Conservation (phyloP, 30 jellyfish, hydroid and myxozoan species). For the Chironex yamaguchii region DNA sequence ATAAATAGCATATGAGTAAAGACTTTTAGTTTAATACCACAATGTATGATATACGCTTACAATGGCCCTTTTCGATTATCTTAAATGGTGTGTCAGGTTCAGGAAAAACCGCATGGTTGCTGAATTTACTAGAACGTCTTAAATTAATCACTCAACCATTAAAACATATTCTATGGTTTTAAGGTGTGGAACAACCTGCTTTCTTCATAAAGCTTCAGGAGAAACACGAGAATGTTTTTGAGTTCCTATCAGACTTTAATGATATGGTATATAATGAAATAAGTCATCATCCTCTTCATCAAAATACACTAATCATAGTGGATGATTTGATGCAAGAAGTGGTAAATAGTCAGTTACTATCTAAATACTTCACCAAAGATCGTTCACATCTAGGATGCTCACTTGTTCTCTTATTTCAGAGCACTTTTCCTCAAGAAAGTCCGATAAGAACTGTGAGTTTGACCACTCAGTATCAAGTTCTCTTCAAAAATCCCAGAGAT, state of each 20-base stretch:
- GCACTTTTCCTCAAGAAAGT: constrained; percentile 14
- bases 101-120: constrained; percentile 61
- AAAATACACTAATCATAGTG: neutral
- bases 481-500: constrained; percentile 41
- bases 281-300: neutral
- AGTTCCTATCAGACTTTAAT: constrained; percentile 7
- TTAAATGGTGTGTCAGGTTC: constrained; percentile 22
- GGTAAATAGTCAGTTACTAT: neutral
- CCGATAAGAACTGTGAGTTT: constrained; percentile 6
- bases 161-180: constrained; percentile 9
- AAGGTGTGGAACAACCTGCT: constrained; percentile 33
- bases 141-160: neutral
- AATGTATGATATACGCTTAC: constrained; percentile 23
- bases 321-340: constrained; percentile 55
- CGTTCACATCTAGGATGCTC: constrained; percentile 6
- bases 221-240: neutral
- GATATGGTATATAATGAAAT: constrained; percentile 9
- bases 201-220: constrained; percentile 5
- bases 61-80: constrained; percentile 26
- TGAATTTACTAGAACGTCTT: neutral
- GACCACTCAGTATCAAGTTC: constrained; percentile 25
- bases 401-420: constrained; percentile 27
- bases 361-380: constrained; percentile 44
- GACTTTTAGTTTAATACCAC: no score
- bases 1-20: no score